Conservation (phyloP, 2,113 vertebrate genomes). For the Hippolais icterina region DNA sequence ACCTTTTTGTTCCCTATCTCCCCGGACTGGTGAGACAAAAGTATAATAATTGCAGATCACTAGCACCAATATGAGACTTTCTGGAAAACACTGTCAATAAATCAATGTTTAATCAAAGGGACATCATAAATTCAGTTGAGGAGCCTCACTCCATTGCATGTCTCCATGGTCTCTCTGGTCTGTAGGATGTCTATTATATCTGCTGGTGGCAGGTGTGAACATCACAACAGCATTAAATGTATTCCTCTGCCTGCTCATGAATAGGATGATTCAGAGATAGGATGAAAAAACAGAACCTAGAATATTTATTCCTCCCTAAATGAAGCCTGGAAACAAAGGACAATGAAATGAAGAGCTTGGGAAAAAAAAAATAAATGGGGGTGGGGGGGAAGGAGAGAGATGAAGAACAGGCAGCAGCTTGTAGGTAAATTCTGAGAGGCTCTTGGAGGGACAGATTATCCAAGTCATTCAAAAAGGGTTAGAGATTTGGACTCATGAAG, state of each 20-base stretch:
- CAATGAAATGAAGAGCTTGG: not conserved
- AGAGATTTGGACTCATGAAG: not conserved
- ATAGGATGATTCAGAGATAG: not conserved
- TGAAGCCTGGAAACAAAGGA: not conserved
- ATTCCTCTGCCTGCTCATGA: not conserved
- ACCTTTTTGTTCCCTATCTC: not conserved
- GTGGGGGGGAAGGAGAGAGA: not conserved
- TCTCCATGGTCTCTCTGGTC: not conserved
- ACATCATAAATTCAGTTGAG: not conserved
- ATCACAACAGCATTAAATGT: not conserved
- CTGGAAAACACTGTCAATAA: not conserved
- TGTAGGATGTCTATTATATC: no score
- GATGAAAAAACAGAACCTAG: not conserved
- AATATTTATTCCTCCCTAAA: not conserved
- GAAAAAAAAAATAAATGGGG: not conserved
- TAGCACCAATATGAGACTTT: not conserved
- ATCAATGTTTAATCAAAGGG: not conserved
- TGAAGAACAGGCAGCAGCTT: fast-evolving
- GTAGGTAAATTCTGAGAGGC: not conserved
- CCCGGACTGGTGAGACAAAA: not conserved
- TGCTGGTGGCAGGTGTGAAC: not conserved
- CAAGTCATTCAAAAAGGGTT: not conserved
- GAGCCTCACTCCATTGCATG: not conserved
- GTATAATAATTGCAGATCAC: not conserved
- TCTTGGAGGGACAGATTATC: not conserved